Base-by-base conservation (phyloP, 2,113 vertebrate species). In the Trogon melanurus region DNA sequence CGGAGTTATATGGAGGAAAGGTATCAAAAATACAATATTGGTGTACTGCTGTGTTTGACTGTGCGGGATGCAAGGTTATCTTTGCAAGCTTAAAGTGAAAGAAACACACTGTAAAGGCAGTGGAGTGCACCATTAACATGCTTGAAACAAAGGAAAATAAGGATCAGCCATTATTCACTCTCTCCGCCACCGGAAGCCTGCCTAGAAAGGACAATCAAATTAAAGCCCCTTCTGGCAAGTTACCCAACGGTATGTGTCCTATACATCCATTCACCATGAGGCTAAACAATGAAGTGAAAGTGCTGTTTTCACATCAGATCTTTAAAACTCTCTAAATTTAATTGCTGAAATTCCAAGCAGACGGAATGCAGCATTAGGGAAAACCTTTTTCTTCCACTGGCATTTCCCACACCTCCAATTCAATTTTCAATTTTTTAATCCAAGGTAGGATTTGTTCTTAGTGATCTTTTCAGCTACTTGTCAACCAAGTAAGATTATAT, bases 131-230 rank as follows among this genome's bases (percentile, higher is more conserved):
- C 30, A 67, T n/a, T 50, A 93, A 88, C 92, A 93, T 92, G 90
- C 95, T 92, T 67, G 38, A 86, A 84, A 91, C 18, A 67, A 94
- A 79, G 32, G 19, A 79, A 94, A 87, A 86, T 38, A 76, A 91
- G 3, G 26, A 70, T 48, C 54, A 89, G 78, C 58, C 62, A 58
- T 66, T 85, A 88, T 44, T 67, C 51, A 80, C 71, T 64, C 67
- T 9, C 29, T 57, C 57, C 0, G 0, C 22, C 56, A 75, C 32
- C 60, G 85, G 48, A 64, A 89, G 29, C 22, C 84, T 38, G 10
- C 11, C 27, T 64, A 45, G 60, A 82, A 95, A 45, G 17, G 67
- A 93, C 67, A 89, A 88, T 65, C 91, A 88, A 94, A 96, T 73
- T 60, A 65, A 83, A 74, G 36, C 3, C 20, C 36, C 13, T 34